Percentiles rank a stretch among this genome's conserved stretches.
These are phyloP conservation scores for Regulus satrapa DNA, from an alignment of 2,113 vertebrate species.

Conservation along the genomic window DNA sequence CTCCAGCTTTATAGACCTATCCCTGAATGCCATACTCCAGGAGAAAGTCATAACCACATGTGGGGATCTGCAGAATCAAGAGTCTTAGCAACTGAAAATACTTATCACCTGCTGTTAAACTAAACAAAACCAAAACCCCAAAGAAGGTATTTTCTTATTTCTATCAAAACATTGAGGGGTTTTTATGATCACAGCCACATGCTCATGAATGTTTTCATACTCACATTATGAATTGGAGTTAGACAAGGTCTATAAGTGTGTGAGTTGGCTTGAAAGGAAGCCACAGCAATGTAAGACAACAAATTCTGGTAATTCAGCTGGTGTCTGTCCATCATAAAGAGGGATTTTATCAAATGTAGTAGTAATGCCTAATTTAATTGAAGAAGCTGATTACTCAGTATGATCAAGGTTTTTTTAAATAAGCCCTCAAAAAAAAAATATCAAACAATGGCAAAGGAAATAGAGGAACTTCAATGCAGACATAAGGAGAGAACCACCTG, in stretches of 20 bases:
- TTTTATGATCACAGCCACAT: background rate
- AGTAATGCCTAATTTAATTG: background rate
- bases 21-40: background rate
- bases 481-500: background rate
- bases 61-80: background rate
- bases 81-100: background rate
- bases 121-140: background rate
- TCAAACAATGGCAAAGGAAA: background rate
- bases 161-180: background rate
- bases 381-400: background rate
- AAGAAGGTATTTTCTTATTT: background rate
- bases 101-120: background rate
- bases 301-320: background rate
- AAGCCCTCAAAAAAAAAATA: fast-evolving
- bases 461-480: background rate
- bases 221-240: background rate
- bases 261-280: background rate
- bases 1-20: background rate
- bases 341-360: background rate
- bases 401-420: background rate
- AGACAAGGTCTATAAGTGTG: background rate
- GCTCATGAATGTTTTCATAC: background rate
- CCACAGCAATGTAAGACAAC: background rate
- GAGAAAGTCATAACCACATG: background rate
- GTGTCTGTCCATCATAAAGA: background rate